Evolutionary conservation across 2,888 invertebrate species (phyloP).

Genomic region (Xestia xanthographa): DNA sequence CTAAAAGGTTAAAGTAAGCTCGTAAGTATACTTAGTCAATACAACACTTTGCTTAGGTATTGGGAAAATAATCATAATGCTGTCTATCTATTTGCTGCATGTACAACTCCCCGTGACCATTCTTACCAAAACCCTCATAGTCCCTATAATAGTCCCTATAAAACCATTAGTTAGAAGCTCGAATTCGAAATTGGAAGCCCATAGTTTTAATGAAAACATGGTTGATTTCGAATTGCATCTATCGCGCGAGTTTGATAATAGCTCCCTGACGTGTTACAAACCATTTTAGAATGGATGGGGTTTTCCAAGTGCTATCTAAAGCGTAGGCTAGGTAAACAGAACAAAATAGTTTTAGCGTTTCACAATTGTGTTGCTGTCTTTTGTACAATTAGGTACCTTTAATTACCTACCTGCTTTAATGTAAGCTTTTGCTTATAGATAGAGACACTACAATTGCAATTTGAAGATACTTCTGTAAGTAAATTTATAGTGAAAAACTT

Average conservation of each 20-base stretch:
- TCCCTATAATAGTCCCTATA: background rate
- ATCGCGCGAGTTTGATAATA: conserved; percentile 65
- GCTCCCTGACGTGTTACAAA: conserved; percentile 69
- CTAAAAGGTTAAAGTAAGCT: conserved; percentile 29
- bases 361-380: background rate
- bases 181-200: background rate
- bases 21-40: background rate
- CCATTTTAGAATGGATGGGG: conserved; percentile 69
- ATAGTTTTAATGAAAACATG: conserved; percentile 12
- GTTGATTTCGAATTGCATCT: background rate
- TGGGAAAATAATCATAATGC: too few relatives aligned
- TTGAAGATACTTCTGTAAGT: background rate
- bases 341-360: conserved; percentile 37
- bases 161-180: background rate
- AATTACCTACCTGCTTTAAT: background rate
- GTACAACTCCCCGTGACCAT: background rate
- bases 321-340: conserved; percentile 61
- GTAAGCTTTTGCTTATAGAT: background rate
- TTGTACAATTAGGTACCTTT: background rate
- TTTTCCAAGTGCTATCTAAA: conserved; percentile 65
- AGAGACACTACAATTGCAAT: background rate
- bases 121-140: background rate
- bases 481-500: background rate
- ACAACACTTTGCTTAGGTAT: background rate
- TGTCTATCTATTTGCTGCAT: too few relatives aligned